Conservation (phyloP, 2,797 vertebrate species). For the Anabacerthia variegaticeps region DNA sequence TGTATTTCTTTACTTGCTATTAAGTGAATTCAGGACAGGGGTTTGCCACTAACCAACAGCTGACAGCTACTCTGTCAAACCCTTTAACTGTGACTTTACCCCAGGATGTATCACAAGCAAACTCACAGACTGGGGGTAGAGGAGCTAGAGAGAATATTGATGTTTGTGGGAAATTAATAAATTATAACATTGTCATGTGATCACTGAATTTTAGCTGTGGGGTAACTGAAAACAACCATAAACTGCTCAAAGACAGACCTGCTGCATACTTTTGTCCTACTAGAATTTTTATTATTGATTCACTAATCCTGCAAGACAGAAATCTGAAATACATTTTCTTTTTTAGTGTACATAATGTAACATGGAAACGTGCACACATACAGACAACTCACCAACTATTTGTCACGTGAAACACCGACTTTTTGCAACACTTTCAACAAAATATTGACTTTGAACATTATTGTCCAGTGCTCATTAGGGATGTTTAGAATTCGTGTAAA, state of each 20-base stretch:
- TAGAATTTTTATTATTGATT: conserved; percentile 14
- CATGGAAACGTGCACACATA: conserved; percentile 27
- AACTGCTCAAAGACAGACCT: not conserved
- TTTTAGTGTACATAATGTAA: not conserved
- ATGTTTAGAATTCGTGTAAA: conserved; percentile 65
- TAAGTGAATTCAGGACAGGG: not conserved
- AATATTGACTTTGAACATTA: conserved; percentile 64
- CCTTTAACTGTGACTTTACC: not conserved
- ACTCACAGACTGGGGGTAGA: conserved; percentile 6
- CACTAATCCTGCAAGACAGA: not conserved
- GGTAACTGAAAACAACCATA: conserved; percentile 21
- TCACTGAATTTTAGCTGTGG: not conserved
- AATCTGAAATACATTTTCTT: not conserved
- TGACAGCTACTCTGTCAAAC: not conserved
- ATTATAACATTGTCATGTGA: conserved; percentile 2
- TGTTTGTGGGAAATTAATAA: not conserved
- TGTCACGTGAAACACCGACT: conserved; percentile 30
- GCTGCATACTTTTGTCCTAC: not conserved
- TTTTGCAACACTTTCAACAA: conserved; percentile 34
- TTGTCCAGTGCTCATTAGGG: conserved; percentile 56
- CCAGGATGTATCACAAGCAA: not conserved
- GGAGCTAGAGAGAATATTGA: not conserved
- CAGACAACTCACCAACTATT: conserved; percentile 45
- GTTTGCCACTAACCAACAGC: not conserved
- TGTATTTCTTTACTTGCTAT: not conserved